Evolutionary conservation across 2,797 vertebrate species (phyloP).

Genomic region (Gastrophryne carolinensis): DNA sequence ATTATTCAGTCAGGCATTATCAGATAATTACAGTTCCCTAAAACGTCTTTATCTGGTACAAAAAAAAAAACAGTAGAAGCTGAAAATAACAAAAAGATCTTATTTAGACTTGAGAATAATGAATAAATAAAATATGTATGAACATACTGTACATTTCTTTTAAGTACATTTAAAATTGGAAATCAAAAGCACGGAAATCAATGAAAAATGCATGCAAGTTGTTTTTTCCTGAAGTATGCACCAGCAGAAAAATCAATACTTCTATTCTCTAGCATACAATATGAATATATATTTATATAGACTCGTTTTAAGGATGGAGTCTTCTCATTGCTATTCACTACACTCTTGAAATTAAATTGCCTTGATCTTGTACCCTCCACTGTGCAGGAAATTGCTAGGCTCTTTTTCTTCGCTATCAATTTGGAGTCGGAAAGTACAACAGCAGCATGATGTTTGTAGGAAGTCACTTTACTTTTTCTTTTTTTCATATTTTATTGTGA

Average conservation of each 20-base stretch:
- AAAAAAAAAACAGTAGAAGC: too few species aligned
- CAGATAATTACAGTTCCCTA: too few species aligned
- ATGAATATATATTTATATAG: slow-evolving; percentile 11
- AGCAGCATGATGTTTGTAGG: slow-evolving; percentile 1
- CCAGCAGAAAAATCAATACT: neutral
- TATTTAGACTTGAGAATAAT: too few species aligned
- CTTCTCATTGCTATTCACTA: slow-evolving; percentile 28
- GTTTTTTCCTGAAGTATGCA: neutral
- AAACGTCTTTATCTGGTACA: too few species aligned
- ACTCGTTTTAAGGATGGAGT: neutral
- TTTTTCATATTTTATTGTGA: slow-evolving; percentile 8
- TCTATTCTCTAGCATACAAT: neutral
- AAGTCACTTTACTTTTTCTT: neutral
- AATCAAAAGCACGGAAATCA: neutral
- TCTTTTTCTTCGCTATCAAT: slow-evolving; percentile 17
- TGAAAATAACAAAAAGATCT: too few species aligned
- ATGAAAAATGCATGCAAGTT: neutral
- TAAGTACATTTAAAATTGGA: neutral
- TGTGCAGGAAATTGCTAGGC: slow-evolving; percentile 4
- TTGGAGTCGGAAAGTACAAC: slow-evolving; percentile 14
- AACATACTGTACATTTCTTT: too few species aligned
- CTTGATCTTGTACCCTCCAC: slow-evolving; percentile 27
- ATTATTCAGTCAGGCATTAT: too few species aligned
- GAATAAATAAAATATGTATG: too few species aligned
- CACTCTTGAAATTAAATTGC: slow-evolving; percentile 13